Evolutionary conservation across 2,797 vertebrate species (phyloP).

Genomic region (Onychomys arenicola): DNA sequence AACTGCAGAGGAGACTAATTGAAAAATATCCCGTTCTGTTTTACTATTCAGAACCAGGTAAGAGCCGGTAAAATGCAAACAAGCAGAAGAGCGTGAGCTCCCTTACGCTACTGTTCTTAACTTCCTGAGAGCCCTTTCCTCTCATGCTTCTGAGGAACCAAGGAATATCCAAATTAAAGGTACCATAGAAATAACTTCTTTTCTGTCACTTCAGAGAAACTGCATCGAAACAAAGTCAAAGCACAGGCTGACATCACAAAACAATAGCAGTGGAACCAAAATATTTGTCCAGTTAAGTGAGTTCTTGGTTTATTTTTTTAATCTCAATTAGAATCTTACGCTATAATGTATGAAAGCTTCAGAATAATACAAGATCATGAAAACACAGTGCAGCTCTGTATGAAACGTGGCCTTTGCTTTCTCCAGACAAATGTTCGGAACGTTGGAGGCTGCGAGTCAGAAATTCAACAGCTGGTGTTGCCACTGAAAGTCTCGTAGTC

Average conservation of each 20-base stretch:
- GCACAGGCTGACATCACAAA: constrained; percentile 2
- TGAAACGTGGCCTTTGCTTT: constrained; percentile 18
- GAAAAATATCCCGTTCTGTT: constrained; percentile 68
- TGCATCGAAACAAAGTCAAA: constrained; percentile 39
- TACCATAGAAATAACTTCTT: background rate
- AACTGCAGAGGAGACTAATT: constrained; percentile 65
- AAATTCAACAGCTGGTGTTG: background rate
- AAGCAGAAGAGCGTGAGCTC: background rate
- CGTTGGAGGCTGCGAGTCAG: background rate
- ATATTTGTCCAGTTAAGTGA: constrained; percentile 10
- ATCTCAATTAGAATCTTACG: constrained; percentile 62
- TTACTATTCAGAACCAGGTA: constrained; percentile 69
- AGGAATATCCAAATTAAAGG: constrained; percentile 41
- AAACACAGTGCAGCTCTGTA: background rate
- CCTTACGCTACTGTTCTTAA: background rate
- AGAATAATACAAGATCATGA: background rate
- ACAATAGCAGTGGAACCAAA: constrained; percentile 39
- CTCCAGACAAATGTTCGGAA: background rate
- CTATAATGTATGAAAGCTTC: background rate
- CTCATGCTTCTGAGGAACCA: background rate
- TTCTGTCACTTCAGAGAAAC: background rate
- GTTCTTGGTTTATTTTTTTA: constrained; percentile 6
- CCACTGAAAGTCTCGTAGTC: background rate
- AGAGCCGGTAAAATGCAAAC: constrained; percentile 67
- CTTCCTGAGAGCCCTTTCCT: constrained; percentile 17